These are phyloP conservation scores for Eurystomus gularis DNA, from an alignment of 2,113 vertebrate species.

Conservation along the genomic window DNA sequence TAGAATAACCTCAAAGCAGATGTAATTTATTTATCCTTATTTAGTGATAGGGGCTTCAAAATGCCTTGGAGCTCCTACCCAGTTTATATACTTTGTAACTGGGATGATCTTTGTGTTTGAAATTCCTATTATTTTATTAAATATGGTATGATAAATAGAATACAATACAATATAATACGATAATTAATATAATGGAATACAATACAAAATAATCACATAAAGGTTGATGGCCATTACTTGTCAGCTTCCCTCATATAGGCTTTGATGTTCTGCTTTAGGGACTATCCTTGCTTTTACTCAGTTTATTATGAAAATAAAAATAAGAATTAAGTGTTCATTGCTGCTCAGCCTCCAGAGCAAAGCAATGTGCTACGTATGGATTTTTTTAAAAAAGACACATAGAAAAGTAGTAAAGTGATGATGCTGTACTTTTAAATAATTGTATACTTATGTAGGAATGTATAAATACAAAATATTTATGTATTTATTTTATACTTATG, in stretches of 20 bases:
- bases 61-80: background rate
- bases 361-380: rapidly evolving
- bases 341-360: background rate
- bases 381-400: background rate
- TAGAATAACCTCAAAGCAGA: background rate
- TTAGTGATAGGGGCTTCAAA: background rate
- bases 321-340: background rate
- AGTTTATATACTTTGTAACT: background rate
- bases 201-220: background rate
- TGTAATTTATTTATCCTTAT: background rate
- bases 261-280: background rate
- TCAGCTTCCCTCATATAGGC: background rate
- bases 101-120: background rate
- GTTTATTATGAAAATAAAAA: background rate
- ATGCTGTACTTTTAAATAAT: background rate
- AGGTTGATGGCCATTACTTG: background rate
- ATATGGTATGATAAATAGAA: background rate
- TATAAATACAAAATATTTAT: background rate
- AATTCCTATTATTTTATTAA: background rate
- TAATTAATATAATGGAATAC: background rate
- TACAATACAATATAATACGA: background rate
- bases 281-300: background rate
- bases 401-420: background rate
- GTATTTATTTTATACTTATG: background rate
- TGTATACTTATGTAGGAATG: background rate